phyloP scores from a whole-genome alignment of 2,888 invertebrate species.

The Calameuta filiformis region DNA sequence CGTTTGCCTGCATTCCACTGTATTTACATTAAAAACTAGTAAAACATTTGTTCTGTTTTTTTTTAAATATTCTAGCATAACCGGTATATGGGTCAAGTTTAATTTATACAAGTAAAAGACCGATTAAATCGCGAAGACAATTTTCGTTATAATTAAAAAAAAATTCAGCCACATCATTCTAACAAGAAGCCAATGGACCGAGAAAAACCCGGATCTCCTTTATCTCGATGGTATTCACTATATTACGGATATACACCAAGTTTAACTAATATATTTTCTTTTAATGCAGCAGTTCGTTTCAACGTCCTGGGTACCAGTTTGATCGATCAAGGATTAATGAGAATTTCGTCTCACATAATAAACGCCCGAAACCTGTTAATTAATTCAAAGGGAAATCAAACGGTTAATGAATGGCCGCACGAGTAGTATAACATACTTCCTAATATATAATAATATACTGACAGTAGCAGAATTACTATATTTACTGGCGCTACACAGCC shows the following conservation, averaged over 20 bases:
- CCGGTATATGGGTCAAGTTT: conserved; percentile 13
- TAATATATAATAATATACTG: background rate
- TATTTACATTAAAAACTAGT: no score
- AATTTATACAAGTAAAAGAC: conserved; percentile 14
- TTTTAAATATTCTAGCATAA: background rate
- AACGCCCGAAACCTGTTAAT: background rate
- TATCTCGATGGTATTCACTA: no score
- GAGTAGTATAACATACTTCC: background rate
- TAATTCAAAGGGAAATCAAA: background rate
- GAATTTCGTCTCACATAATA: background rate
- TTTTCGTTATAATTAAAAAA: background rate
- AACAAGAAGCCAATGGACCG: no score
- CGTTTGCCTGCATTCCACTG: no score
- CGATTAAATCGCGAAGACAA: conserved; percentile 7
- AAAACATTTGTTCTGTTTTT: no score
- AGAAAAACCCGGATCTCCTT: no score
- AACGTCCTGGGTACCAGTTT: background rate
- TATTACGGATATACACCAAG: no score
- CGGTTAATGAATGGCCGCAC: background rate
- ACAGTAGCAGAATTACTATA: background rate
- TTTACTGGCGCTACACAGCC: background rate
- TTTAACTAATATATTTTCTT: no score
- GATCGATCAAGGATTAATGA: background rate
- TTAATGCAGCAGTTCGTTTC: no score
- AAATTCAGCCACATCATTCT: no score